Conservation (phyloP, 2,888 invertebrate genomes). For the Leptarthrus brevirostris region DNA sequence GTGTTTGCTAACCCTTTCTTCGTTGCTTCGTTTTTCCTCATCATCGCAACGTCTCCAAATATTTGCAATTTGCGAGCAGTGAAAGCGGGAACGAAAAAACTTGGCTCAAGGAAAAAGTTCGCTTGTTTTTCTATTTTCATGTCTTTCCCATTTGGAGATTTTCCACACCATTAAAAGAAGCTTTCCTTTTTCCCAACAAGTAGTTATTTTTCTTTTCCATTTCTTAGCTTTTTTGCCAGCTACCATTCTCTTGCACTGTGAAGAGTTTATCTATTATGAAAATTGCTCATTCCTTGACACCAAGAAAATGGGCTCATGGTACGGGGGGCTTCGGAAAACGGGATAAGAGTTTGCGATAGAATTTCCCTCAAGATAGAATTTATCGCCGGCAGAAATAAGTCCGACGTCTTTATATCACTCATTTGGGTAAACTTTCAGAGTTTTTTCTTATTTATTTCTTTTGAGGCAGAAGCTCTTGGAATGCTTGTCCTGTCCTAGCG, state of each 20-base stretch:
- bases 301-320: background rate
- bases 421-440: conserved; percentile 29
- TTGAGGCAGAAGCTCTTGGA: no score
- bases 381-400: background rate
- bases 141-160: conserved; percentile 34
- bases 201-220: conserved; percentile 7
- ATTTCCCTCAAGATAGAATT: conserved; percentile 43
- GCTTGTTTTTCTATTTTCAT: conserved; percentile 20
- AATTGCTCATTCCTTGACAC: conserved; percentile 33
- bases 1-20: no score
- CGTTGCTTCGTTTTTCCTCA: background rate
- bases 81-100: conserved; percentile 23
- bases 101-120: conserved; percentile 1
- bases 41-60: conserved; percentile 26
- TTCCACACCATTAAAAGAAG: conserved; percentile 38
- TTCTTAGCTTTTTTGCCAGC: conserved; percentile 1
- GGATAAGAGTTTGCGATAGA: conserved; percentile 34
- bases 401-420: conserved; percentile 28
- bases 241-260: background rate
- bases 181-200: conserved; percentile 8
- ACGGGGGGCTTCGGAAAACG: no score
- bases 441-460: no score
- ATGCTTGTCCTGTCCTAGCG: no score
- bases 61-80: conserved; percentile 23
- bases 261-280: conserved; percentile 41